phyloP scores from a whole-genome alignment of 2,797 vertebrate species.

The Coccyzus lansbergi region DNA sequence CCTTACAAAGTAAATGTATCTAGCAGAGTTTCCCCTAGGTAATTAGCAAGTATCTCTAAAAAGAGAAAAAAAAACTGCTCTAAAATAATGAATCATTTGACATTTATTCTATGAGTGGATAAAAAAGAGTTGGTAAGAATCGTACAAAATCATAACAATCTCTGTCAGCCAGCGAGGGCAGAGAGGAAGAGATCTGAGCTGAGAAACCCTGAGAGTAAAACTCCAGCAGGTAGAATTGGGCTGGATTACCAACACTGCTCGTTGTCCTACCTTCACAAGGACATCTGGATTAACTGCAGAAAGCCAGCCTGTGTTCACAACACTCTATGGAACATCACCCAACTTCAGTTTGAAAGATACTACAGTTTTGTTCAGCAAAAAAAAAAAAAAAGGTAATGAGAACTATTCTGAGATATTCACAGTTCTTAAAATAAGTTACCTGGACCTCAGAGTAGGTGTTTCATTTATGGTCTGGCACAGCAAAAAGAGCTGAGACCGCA shows the following conservation, averaged over 20 bases:
- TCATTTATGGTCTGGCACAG: neutral
- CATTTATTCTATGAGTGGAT: neutral
- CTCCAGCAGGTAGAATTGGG: neutral
- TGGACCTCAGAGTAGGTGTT: neutral
- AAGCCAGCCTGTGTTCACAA: neutral
- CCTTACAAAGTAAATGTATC: neutral
- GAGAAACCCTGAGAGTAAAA: neutral
- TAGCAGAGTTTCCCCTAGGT: neutral
- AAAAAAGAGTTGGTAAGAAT: neutral
- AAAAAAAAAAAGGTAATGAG: neutral
- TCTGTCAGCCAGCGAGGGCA: neutral
- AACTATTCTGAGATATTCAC: neutral
- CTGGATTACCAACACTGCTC: neutral
- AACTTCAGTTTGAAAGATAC: neutral
- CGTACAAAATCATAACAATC: neutral
- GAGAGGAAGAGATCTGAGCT: neutral
- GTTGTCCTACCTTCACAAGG: no score
- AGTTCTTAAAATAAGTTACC: neutral
- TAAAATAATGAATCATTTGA: neutral
- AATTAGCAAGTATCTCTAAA: neutral
- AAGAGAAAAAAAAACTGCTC: neutral
- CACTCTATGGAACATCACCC: neutral
- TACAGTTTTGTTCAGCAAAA: neutral
- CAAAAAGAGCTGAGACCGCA: neutral
- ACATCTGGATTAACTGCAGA: neutral